These are phyloP conservation scores for Laupala kohalensis DNA, from an alignment of 1,140 invertebrate species.

Conservation along the genomic window DNA sequence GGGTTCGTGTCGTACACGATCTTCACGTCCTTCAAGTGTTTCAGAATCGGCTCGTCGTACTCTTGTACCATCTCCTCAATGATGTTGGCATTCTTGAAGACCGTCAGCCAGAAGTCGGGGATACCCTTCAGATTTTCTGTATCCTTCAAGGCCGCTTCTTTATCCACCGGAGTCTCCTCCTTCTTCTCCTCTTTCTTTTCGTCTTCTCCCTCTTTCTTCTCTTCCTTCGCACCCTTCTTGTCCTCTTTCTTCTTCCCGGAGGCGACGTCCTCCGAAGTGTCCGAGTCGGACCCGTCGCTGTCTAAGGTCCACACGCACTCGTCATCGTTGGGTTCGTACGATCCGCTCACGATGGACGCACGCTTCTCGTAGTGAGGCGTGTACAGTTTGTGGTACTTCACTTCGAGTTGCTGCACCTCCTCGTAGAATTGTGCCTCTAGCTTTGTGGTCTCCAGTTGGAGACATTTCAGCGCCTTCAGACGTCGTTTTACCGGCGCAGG, in stretches of 20 bases:
- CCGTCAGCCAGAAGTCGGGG: neutral
- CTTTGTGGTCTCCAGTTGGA: neutral
- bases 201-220: neutral
- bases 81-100: neutral
- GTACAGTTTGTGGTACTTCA: neutral
- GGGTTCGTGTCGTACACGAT: neutral
- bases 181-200: neutral
- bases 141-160: neutral
- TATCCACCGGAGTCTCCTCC: neutral
- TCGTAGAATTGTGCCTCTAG: neutral
- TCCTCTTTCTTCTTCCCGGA: neutral
- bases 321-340: neutral
- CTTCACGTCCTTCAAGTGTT: neutral
- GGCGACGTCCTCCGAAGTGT: neutral
- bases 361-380: neutral
- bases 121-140: neutral
- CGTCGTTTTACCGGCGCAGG: neutral
- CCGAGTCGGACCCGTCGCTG: neutral
- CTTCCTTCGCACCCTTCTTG: neutral
- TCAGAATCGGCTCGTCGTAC: neutral
- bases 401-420: neutral
- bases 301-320: neutral
- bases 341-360: neutral
- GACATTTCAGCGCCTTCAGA: neutral
- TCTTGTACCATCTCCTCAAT: neutral